A percentile compares a stretch with the other conserved stretches of the same genome.
phyloP scores from a whole-genome alignment of 2,797 vertebrate species.

The Rhyacichthys aspro region DNA sequence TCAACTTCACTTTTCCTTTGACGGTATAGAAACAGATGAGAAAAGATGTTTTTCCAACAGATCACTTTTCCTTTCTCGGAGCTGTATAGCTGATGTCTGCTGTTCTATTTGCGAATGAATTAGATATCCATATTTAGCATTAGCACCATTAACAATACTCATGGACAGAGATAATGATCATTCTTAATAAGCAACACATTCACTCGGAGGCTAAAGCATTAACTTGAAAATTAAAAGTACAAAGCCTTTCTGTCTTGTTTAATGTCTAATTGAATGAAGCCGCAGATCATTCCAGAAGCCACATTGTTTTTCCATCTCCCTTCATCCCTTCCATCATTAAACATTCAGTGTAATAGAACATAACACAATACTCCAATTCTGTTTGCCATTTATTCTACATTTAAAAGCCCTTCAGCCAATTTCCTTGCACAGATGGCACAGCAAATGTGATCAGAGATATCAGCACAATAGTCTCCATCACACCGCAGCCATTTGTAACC shows the following conservation, averaged over 20 bases:
- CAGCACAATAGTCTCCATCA: slow-evolving; percentile 54
- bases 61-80: too few relatives aligned
- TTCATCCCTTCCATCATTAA: slow-evolving; percentile 37
- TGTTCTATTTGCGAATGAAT: too few relatives aligned
- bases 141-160: too few relatives aligned
- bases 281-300: slow-evolving; percentile 10
- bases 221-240: not conserved
- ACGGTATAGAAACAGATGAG: too few relatives aligned
- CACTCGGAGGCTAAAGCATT: too few relatives aligned
- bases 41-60: too few relatives aligned
- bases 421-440: slow-evolving; percentile 63
- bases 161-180: too few relatives aligned
- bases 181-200: too few relatives aligned
- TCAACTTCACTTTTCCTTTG: too few relatives aligned
- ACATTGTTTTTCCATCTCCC: slow-evolving; percentile 13
- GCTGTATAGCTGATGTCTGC: too few relatives aligned
- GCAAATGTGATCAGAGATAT: slow-evolving; percentile 59
- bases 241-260: slow-evolving; percentile 22
- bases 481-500: slow-evolving; percentile 57
- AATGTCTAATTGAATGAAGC: slow-evolving; percentile 20
- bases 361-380: slow-evolving; percentile 19
- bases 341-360: slow-evolving; percentile 35
- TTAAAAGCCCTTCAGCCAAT: slow-evolving; percentile 61
- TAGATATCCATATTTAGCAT: too few relatives aligned
- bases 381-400: slow-evolving; percentile 55